phyloP scores from a whole-genome alignment of 2,113 vertebrate species.

The Saguinus imperator region DNA sequence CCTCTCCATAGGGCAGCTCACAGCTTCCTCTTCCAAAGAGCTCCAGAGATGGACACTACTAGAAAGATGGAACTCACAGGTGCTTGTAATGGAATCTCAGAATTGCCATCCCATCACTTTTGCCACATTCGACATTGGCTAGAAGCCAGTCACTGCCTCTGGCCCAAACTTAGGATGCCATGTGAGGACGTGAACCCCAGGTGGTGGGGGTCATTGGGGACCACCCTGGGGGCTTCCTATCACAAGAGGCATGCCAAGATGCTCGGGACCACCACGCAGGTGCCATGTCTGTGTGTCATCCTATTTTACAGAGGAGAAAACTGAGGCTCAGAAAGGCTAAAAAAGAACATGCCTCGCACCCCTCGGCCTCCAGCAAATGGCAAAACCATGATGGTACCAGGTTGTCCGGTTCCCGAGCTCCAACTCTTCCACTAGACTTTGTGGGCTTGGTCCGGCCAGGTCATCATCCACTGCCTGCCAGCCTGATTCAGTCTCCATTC shows the following conservation, averaged over 20 bases:
- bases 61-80: neutral
- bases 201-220: neutral
- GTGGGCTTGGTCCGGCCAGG: rapidly evolving
- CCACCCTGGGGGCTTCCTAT: neutral
- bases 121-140: neutral
- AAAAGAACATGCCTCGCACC: neutral
- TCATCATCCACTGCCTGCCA: neutral
- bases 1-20: neutral
- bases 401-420: rapidly evolving
- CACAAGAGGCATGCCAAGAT: neutral
- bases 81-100: rapidly evolving
- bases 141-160: neutral
- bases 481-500: neutral
- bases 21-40: too few species aligned
- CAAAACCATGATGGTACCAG: neutral
- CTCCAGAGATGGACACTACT: neutral
- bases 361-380: neutral
- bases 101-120: neutral
- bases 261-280: neutral
- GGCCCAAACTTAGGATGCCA: neutral
- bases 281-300: neutral
- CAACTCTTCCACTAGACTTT: rapidly evolving
- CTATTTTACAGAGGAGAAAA: neutral
- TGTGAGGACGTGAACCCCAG: rapidly evolving
- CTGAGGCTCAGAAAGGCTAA: neutral